Percentiles rank a stretch among this genome's conserved stretches.
Conservation (phyloP, 2,888 invertebrate genomes). For the Xylota segnis region DNA sequence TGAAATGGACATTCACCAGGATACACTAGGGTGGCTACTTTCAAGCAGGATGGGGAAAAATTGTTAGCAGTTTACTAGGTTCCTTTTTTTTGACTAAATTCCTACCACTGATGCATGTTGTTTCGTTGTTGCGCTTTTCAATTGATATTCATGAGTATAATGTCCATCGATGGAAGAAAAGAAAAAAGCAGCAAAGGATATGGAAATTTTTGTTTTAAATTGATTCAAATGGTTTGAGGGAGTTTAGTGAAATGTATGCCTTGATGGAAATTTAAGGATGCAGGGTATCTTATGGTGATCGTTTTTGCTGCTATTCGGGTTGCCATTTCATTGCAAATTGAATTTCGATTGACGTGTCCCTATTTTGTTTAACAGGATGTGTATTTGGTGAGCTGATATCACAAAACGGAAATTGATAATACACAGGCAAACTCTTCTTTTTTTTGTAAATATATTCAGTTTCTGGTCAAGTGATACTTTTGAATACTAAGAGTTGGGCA, state of each 20-base stretch:
- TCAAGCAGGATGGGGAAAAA: slow-evolving; percentile 27
- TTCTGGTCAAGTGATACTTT: no score
- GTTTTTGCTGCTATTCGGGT: background rate
- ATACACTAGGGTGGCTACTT: slow-evolving; percentile 49
- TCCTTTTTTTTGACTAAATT: slow-evolving; percentile 12
- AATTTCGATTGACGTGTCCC: slow-evolving; percentile 39
- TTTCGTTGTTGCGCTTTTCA: slow-evolving; percentile 62
- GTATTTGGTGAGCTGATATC: background rate
- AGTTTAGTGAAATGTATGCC: slow-evolving; percentile 31
- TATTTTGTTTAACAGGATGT: background rate
- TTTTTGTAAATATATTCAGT: no score
- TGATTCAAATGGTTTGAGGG: slow-evolving; percentile 15
- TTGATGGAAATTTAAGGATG: slow-evolving; percentile 40
- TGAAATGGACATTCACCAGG: slow-evolving; percentile 58
- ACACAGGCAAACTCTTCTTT: background rate
- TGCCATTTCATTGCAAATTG: slow-evolving; percentile 47
- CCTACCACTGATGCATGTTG: slow-evolving; percentile 51
- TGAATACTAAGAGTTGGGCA: no score
- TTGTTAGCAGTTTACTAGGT: slow-evolving; percentile 50
- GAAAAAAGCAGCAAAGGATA: background rate
- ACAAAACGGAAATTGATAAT: background rate
- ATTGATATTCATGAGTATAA: slow-evolving; percentile 74
- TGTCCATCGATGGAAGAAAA: slow-evolving; percentile 11
- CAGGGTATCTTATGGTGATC: slow-evolving; percentile 33
- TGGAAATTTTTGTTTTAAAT: slow-evolving; percentile 31